A percentile compares a stretch with the other conserved stretches of the same genome.
phyloP scores from a whole-genome alignment of 2,113 vertebrate species.

The Acinonyx jubatus region DNA sequence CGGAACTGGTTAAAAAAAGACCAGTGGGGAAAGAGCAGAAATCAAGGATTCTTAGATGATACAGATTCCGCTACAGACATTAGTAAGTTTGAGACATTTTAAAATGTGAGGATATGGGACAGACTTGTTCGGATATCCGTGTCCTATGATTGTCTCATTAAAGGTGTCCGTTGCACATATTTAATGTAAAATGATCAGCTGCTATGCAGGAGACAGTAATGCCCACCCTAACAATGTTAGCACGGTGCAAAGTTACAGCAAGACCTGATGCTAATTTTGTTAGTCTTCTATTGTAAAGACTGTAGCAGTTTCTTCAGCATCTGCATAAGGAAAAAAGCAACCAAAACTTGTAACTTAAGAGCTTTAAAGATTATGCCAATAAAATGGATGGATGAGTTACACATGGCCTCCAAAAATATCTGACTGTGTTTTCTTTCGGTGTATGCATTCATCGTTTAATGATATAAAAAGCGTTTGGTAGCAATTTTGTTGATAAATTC shows the following conservation, averaged over 20 bases:
- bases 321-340: background rate
- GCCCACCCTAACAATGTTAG: background rate
- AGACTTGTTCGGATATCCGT: background rate
- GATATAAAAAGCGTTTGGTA: slow-evolving; percentile 64
- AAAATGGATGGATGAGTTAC: slow-evolving; percentile 56
- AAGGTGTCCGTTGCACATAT: background rate
- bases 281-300: slow-evolving; percentile 3
- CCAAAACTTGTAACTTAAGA: background rate
- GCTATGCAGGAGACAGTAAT: background rate
- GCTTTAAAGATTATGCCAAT: slow-evolving; percentile 39
- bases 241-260: slow-evolving; percentile 22
- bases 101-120: background rate
- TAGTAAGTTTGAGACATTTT: slow-evolving; percentile 5
- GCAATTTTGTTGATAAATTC: slow-evolving; percentile 60
- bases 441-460: slow-evolving; percentile 49
- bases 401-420: background rate
- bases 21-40: background rate
- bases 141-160: background rate
- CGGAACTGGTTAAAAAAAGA: background rate
- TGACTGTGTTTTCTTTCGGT: slow-evolving; percentile 44
- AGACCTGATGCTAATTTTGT: background rate
- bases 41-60: background rate
- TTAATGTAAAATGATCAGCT: slow-evolving; percentile 65
- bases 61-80: background rate
- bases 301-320: slow-evolving; percentile 9